phyloP scores from a whole-genome alignment of 2,888 invertebrate species.

The Sthenelais limicola region DNA sequence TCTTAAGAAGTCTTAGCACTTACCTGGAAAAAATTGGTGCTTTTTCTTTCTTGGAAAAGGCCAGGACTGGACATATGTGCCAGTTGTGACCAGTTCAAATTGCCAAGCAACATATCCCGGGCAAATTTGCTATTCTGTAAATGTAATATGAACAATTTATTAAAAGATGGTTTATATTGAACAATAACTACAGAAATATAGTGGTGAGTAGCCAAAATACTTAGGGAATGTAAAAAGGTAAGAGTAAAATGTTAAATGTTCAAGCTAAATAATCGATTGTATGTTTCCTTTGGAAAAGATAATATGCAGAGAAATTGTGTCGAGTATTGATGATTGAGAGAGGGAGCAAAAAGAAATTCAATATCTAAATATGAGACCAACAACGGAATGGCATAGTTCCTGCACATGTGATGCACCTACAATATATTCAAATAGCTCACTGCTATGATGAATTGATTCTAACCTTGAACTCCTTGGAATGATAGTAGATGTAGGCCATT shows the following conservation, averaged over 20 bases:
- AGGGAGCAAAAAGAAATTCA: background rate
- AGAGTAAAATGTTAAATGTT: background rate
- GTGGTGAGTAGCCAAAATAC: background rate
- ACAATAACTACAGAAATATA: background rate
- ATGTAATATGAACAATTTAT: no score
- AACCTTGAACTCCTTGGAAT: conserved; percentile 55
- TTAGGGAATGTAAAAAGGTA: background rate
- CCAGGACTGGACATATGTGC: conserved; percentile 80
- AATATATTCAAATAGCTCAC: no score
- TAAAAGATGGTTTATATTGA: conserved; percentile 8
- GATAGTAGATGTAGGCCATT: conserved; percentile 84
- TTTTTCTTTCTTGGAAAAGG: conserved; percentile 87
- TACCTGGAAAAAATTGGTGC: conserved; percentile 90
- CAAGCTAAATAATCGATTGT: no score
- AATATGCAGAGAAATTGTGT: no score
- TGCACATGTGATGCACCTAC: no score
- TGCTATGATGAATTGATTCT: background rate
- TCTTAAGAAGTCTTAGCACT: background rate
- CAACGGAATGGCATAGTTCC: no score
- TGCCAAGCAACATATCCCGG: conserved; percentile 71
- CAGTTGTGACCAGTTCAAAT: conserved; percentile 60
- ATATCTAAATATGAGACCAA: no score
- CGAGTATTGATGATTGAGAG: no score
- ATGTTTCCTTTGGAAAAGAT: no score
- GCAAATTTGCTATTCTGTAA: conserved; percentile 69